Base-by-base conservation (phyloP, 1,140 invertebrate species). In the Caligus rogercresseyi region DNA sequence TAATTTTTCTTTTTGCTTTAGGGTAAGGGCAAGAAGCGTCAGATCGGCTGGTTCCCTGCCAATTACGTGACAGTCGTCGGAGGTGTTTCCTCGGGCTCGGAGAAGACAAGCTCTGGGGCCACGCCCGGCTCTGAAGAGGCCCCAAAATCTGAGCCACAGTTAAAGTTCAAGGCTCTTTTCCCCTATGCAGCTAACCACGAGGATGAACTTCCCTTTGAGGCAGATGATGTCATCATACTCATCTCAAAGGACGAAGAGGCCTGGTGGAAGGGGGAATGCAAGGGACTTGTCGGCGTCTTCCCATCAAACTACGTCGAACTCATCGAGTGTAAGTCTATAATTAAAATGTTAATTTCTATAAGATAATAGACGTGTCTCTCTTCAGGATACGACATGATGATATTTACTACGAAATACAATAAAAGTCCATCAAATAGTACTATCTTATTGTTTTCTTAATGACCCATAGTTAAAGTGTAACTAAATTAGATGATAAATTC, bases 1-100 rank as follows among this genome's bases (percentile, higher is more conserved):
- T n/a, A n/a, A n/a, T n/a, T n/a, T n/a, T n/a, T n/a, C n/a, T n/a
- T n/a, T n/a, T n/a, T n/a, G n/a, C n/a, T n/a, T 21, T 66, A 84
- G 81, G 81, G 88, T 14, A 89, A 93, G 73, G 93, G 93, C n/a
- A 84, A 90, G 67, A 91, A 91, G 70, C 78, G 88, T 58, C 89
- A 94, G 76, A 83, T 94, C 61, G 93, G 93, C 2, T 98, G 93
- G 92, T 97, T 97, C 73, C 93, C 93, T 7, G 92, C 92, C 19
- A 89, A 88, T 54, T 97, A 96, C 72, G 92, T 98, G 0, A 96
- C 95, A 77, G 79, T 87, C 56, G 70, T 86, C 7, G 72, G 70
- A 54, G 68, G 66, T 18, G 66, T 67, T 15, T 69, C 68, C 31
- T 67, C 67, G 57, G 66, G 69, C 52, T 71, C 68, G 18, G 68